Base-by-base conservation (phyloP, 2,888 invertebrate genomes). In the Drosophila quinaria region DNA sequence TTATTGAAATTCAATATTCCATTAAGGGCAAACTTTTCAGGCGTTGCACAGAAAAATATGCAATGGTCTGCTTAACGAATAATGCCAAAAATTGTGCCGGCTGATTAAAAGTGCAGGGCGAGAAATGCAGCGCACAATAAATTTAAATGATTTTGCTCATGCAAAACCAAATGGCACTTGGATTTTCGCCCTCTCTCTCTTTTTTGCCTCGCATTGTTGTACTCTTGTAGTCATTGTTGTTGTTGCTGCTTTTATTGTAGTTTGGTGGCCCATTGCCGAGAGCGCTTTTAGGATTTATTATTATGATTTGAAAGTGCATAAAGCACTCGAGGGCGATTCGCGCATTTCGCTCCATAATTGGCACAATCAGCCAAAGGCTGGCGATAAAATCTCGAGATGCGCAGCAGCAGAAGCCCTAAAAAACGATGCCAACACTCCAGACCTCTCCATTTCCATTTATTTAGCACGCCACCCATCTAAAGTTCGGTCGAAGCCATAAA, bases 231-330 rank as follows among this genome's bases (percentile, higher is more conserved):
- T 63, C 46, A 42, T 67, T 47, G 56, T 52, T 55, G 63, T 52
- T 39, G 63, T 55, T 72, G 47, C 49, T 46, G 51, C 54, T 59
- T 66, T 70, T 67, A 60, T 50, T 50, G 61, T 67, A 61, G 70
- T 55, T 64, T 72, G 65, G 47, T 65, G 60, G 65, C 46, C 62
- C 70, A 77, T 67, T 69, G 76, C 87, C 58, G 67, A 69, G 44
- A 70, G 80, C 78, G 75, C 80, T 71, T 83, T 83, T 77, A 60
- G 80, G 73, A 86, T 81, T 86, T 89, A 86, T 84, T 89, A 86
- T 86, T 85, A 84, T 85, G 89, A 89, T 86, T 86, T 87, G 88
- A 89, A 81, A 86, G 89, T 87, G 89, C 88, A 85, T 80, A 86
- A 89, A 89, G 74, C 88, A 85, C 89, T 89, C 58, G 89, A 80